Evolutionary conservation across 2,113 vertebrate species (phyloP).

Genomic region (Oryzias javanicus): DNA sequence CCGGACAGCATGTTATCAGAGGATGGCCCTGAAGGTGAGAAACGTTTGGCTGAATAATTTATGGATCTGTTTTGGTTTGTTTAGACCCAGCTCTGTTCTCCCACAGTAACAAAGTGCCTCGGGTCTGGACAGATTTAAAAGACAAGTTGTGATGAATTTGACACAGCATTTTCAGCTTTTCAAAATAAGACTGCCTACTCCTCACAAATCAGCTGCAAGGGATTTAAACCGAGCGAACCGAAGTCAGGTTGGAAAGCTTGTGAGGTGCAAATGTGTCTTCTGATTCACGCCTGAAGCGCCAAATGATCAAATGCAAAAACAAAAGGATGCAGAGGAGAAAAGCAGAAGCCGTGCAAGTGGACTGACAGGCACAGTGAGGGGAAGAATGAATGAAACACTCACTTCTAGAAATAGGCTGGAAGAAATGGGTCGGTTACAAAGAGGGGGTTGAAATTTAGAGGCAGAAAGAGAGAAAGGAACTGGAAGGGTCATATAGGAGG

Average conservation of each 20-base stretch:
- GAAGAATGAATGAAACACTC: slow-evolving; percentile 6
- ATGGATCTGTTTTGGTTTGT: slow-evolving; percentile 22
- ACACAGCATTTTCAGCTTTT: slow-evolving; percentile 1
- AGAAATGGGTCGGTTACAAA: slow-evolving; percentile 15
- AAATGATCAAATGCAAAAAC: slow-evolving; percentile 1
- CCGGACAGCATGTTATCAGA: slow-evolving; percentile 72
- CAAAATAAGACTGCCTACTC: not conserved
- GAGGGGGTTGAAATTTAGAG: not conserved
- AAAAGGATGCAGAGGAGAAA: not conserved
- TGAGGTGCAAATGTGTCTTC: slow-evolving; percentile 19
- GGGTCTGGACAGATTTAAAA: slow-evolving; percentile 17
- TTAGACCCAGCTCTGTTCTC: slow-evolving; percentile 14
- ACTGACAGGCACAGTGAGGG: not conserved
- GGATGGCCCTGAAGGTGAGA: slow-evolving; percentile 72
- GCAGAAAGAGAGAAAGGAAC: slow-evolving; percentile 15
- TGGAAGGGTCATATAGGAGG: not conserved
- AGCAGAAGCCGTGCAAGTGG: slow-evolving; percentile 3
- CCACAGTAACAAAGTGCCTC: not conserved
- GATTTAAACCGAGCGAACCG: slow-evolving; percentile 3
- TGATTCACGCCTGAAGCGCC: not conserved
- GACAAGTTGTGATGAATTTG: not conserved
- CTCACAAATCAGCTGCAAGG: not conserved
- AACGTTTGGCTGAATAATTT: too few species aligned
- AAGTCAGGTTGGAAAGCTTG: slow-evolving; percentile 10
- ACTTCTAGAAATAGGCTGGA: slow-evolving; percentile 19